phyloP scores from a whole-genome alignment of 2,888 invertebrate genomes.

The Sesamia inferens region DNA sequence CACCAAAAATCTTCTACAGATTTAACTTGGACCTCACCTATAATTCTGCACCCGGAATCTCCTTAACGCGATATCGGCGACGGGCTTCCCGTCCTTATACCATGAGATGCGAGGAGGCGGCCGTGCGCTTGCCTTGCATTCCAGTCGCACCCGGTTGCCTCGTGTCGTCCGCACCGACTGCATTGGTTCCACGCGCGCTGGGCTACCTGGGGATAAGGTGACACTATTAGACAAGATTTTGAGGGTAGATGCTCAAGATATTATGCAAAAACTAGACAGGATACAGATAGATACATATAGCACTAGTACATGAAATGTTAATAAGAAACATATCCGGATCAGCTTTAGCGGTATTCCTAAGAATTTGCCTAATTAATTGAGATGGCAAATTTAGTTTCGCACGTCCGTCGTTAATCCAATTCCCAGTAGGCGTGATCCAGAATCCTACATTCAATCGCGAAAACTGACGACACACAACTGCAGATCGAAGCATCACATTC shows the following conservation, averaged over 20 bases:
- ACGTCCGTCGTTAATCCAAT: slow-evolving; percentile 40
- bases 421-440: slow-evolving; percentile 37
- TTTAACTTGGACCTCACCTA: slow-evolving; percentile 81
- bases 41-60: slow-evolving; percentile 91
- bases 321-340: not conserved
- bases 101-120: slow-evolving; percentile 96
- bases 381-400: slow-evolving; percentile 23
- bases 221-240: slow-evolving; percentile 28
- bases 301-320: not conserved
- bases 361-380: slow-evolving; percentile 29
- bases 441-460: slow-evolving; percentile 42
- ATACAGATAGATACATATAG: not conserved
- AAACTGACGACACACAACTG: slow-evolving; percentile 5
- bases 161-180: slow-evolving; percentile 83
- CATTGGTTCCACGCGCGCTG: slow-evolving; percentile 85
- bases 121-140: slow-evolving; percentile 93
- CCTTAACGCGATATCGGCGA: slow-evolving; percentile 90
- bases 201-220: slow-evolving; percentile 77
- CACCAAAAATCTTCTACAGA: not conserved
- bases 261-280: not conserved
- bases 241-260: not conserved
- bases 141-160: slow-evolving; percentile 91
- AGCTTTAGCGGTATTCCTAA: slow-evolving; percentile 14
- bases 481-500: slow-evolving; percentile 42
- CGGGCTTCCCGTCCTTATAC: slow-evolving; percentile 93